Evolutionary conservation across 2,888 invertebrate species (phyloP), one percentile per base, ranked within the genome.

Genomic region (Trichogramma dendrolimi): DNA sequence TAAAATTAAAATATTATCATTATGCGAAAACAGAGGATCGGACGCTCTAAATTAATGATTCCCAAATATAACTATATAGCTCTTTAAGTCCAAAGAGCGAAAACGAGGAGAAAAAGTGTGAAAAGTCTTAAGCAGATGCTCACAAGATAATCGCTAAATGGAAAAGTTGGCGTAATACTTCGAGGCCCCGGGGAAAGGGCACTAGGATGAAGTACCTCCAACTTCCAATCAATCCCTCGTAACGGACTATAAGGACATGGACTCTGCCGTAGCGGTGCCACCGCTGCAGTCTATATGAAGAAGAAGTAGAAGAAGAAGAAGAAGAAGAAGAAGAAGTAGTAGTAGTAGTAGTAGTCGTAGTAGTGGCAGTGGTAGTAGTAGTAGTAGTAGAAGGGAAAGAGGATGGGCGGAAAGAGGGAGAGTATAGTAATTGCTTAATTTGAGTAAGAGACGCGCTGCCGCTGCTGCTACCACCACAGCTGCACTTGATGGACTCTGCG

Each of bases 71-170:
- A 27, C 27, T 27, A 1, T 27, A 2, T 27, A 27, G 27, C 27
- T 27, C 2, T 27, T 27, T 2, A 27, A 27, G 2, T 27, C 27
- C 27, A 27, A 27, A 27, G 27, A 27, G 27, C 27, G 27, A 27
- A 27, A 27, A 27, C 27, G 27, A 27, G 27, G 27, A 27, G 27
- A 27, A 27, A 27, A 27, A 27, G 27, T 27, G 27, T 3, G 27
- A 7, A 54, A 42, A 55, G 48, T 40, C 41, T 4, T 2, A 27
- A 27, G 27, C 27, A 27, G 27, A 27, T 11, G 7, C n/a, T 38
- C 8, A 11, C 11, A 14, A n/a, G 40, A 48, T 53, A 61, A 57
- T 57, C 61, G 57, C 57, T 54, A 61, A 61, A 61, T 61, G 61
- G 61, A 61, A 56, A 61, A 57, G 60, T 55, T 55, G 43, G 39